phyloP scores from a whole-genome alignment of 2,888 invertebrate species.

The Drosophila niveifrons region DNA sequence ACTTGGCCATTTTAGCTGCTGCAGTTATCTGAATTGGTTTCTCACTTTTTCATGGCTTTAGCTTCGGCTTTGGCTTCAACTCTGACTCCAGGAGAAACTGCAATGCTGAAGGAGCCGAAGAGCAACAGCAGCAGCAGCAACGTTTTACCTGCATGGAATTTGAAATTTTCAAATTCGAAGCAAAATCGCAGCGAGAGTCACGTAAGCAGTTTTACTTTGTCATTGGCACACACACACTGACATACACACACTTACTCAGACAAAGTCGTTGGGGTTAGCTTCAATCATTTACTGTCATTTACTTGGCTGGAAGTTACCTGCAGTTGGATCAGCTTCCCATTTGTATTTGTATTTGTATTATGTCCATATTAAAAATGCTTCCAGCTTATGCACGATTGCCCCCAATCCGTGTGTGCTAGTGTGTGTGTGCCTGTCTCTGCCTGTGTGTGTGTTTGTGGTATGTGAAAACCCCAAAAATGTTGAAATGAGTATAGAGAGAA shows the following conservation, averaged over 20 bases:
- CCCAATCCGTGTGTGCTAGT: slow-evolving; percentile 25
- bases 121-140: slow-evolving; percentile 52
- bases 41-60: slow-evolving; percentile 72
- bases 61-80: slow-evolving; percentile 18
- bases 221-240: slow-evolving; percentile 46
- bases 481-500: neutral
- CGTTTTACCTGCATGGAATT: slow-evolving; percentile 75
- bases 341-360: slow-evolving; percentile 48
- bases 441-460: slow-evolving; percentile 28
- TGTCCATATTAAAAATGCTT: slow-evolving; percentile 54
- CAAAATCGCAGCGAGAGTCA: slow-evolving; percentile 51
- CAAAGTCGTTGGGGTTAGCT: slow-evolving; percentile 62
- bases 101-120: slow-evolving; percentile 60
- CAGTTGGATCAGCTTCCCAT: slow-evolving; percentile 38
- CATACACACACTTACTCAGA: slow-evolving; percentile 12
- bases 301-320: slow-evolving; percentile 69
- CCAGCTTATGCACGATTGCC: slow-evolving; percentile 70
- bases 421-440: slow-evolving; percentile 32
- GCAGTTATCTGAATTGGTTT: slow-evolving; percentile 78
- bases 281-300: slow-evolving; percentile 83
- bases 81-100: slow-evolving; percentile 47
- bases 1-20: slow-evolving; percentile 46
- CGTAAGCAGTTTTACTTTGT: slow-evolving; percentile 77
- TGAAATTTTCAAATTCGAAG: slow-evolving; percentile 62
- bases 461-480: slow-evolving; percentile 12